Percentiles rank a stretch among this genome's conserved stretches.
phyloP scores from a whole-genome alignment of 1,140 invertebrate genomes.

The Piezodorus guildinii region DNA sequence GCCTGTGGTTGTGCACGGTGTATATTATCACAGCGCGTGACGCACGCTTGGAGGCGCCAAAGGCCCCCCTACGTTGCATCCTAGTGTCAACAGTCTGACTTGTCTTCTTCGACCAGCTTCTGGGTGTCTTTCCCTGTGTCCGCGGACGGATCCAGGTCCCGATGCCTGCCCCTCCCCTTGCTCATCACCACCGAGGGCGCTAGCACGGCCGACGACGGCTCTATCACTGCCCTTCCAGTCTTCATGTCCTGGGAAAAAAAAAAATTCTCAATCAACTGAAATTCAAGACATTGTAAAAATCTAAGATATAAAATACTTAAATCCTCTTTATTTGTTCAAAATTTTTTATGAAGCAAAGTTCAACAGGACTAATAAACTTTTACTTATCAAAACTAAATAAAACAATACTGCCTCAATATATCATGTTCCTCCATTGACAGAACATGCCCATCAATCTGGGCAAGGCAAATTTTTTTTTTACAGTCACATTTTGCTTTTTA shows the following conservation, averaged over 20 bases:
- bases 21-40: not conserved
- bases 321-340: no score
- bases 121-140: conserved; percentile 82
- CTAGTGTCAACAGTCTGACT: conserved; percentile 42
- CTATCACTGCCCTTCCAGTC: conserved; percentile 3
- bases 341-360: no score
- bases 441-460: no score
- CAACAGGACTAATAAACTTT: no score
- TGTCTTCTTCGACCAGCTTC: conserved; percentile 77
- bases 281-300: no score
- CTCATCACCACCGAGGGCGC: conserved; percentile 70
- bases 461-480: no score
- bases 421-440: no score
- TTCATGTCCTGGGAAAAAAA: conserved; percentile 23
- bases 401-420: no score
- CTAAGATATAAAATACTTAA: no score
- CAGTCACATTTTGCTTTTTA: no score
- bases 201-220: conserved; percentile 53
- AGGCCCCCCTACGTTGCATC: not conserved
- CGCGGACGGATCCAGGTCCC: conserved; percentile 67
- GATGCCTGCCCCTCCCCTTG: conserved; percentile 35
- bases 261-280: no score
- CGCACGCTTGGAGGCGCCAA: not conserved
- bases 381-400: no score
- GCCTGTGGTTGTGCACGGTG: not conserved